A percentile compares a stretch with the other conserved stretches of the same genome.
Conservation (phyloP, 2,113 vertebrate genomes). For the Apeltes quadracus region DNA sequence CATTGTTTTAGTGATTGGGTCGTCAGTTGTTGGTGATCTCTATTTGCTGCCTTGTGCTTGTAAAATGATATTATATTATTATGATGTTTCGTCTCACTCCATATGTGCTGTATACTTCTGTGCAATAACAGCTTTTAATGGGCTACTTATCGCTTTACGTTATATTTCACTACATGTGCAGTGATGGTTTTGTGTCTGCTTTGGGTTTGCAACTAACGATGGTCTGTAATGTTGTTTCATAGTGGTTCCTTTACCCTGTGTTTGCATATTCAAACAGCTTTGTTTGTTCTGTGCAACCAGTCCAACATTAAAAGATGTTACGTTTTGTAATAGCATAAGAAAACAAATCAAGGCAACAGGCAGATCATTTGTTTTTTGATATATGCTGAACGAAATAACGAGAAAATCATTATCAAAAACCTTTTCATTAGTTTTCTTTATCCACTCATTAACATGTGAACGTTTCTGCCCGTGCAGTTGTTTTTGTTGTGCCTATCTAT, state of each 20-base stretch:
- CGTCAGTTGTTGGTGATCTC: not conserved
- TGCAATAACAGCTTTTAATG: not conserved
- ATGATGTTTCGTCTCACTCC: not conserved
- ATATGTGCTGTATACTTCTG: not conserved
- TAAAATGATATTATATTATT: not conserved
- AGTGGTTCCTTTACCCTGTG: not conserved
- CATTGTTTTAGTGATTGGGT: not conserved
- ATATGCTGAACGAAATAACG: not conserved
- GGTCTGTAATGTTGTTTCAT: not conserved
- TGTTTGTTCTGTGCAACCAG: not conserved
- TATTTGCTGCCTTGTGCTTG: not conserved
- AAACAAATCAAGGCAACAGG: accelerated
- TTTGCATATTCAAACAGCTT: not conserved
- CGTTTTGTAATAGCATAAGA: not conserved
- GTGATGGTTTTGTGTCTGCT: conserved; percentile 1
- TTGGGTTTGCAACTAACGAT: not conserved
- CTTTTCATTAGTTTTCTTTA: not conserved
- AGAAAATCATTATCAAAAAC: not conserved
- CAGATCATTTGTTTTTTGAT: not conserved
- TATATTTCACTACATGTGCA: not conserved
- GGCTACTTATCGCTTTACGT: conserved; percentile 1
- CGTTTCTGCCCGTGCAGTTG: not conserved
- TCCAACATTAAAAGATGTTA: not conserved
- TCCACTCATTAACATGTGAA: not conserved
- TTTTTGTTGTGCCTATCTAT: not conserved